phyloP scores from a whole-genome alignment of 2,797 vertebrate genomes.

The Acrossocheilus wenchowensis region DNA sequence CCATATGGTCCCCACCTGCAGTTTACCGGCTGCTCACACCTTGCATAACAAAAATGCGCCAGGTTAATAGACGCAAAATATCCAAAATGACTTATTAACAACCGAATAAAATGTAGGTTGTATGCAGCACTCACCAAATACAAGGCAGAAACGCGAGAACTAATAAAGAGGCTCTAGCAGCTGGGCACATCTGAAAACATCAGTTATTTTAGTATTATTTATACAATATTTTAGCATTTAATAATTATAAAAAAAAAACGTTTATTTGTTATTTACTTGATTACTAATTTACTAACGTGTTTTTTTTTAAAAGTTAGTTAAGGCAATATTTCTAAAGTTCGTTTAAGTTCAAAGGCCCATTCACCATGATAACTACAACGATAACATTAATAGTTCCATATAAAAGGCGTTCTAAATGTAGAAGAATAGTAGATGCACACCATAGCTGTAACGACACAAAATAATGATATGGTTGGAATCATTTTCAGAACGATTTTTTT shows the following conservation, averaged over 20 bases:
- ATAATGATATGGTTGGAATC: no score
- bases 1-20: conserved; percentile 86
- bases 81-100: not conserved
- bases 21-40: conserved; percentile 74
- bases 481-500: no score
- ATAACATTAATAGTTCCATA: not conserved
- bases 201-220: not conserved
- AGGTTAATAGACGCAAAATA: not conserved
- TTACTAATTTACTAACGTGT: not conserved
- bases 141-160: conserved; percentile 56
- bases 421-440: not conserved
- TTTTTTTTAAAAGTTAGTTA: not conserved
- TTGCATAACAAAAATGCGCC: conserved; percentile 50
- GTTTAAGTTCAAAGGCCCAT: not conserved
- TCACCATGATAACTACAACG: no score
- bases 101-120: not conserved
- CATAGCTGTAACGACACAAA: no score
- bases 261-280: not conserved
- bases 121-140: conserved; percentile 62
- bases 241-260: not conserved
- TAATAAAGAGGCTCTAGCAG: conserved; percentile 41
- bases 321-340: not conserved
- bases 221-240: not conserved
- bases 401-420: no score
- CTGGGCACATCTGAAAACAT: conserved; percentile 57